These are phyloP conservation scores for Isotomurus palustris DNA, from an alignment of 2,888 invertebrate genomes.

Conservation along the genomic window DNA sequence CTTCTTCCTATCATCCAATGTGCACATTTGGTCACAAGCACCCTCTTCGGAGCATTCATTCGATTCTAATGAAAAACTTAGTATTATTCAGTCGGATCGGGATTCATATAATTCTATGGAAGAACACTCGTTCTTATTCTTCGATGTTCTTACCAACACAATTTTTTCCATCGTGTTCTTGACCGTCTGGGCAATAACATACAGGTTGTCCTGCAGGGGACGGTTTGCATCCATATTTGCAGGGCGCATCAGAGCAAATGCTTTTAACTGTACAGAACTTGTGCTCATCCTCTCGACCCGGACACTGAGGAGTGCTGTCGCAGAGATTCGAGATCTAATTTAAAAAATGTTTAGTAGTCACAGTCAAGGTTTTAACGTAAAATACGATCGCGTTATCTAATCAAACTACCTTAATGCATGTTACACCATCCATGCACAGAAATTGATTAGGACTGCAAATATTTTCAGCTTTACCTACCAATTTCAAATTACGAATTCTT, in stretches of 20 bases:
- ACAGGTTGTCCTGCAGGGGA: constrained; percentile 62
- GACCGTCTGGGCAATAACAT: constrained; percentile 67
- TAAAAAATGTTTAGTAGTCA: not conserved
- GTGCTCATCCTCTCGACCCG: constrained; percentile 33
- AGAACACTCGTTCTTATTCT: not conserved
- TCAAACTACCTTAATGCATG: constrained; percentile 54
- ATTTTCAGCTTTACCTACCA: constrained; percentile 60
- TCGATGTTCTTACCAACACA: constrained; percentile 57
- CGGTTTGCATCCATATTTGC: constrained; percentile 65
- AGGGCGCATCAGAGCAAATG: constrained; percentile 56
- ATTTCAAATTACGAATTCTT: no score
- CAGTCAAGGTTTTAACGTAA: no score
- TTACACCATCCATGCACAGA: constrained; percentile 59
- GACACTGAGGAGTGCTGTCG: constrained; percentile 24
- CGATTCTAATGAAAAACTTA: constrained; percentile 56
- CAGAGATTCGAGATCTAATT: constrained; percentile 23
- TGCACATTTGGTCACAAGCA: constrained; percentile 69
- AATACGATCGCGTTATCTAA: no score
- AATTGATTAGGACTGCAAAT: constrained; percentile 65
- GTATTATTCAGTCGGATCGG: no score
- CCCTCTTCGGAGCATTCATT: constrained; percentile 71
- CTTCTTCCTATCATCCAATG: constrained; percentile 63
- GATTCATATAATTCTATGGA: no score
- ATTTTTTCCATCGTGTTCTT: constrained; percentile 58
- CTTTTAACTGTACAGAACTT: constrained; percentile 50